Base-by-base conservation (phyloP, 2,797 vertebrate genomes). In the Myotis daubentonii region DNA sequence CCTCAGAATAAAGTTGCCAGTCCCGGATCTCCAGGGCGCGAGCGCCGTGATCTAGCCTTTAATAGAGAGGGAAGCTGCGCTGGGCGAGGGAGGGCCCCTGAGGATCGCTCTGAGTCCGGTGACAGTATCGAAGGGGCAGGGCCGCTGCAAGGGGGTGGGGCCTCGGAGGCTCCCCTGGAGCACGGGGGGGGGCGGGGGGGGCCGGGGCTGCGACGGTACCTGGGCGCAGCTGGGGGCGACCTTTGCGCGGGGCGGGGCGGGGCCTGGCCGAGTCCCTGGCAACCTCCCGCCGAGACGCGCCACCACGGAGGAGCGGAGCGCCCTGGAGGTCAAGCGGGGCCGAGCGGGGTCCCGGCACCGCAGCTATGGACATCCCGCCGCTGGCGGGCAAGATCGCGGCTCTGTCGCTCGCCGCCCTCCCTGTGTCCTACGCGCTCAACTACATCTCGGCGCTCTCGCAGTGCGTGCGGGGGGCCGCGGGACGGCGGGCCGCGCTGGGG, bases 401-500 rank as follows among this genome's bases (percentile, higher is more conserved):
- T 82, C 91, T 99, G 93, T 99, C 99, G 10, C 97, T 99, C 86
- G 97, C 98, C 16, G 99, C 99, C 68, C 97, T 99, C 36, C 99
- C 98, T 2, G 55, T 99, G 80, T 98, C 98, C 95, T 99, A 99
- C 44, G 95, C 95, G 79, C 98, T 99, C 98, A 99, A 98, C 96
- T 96, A 95, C 16, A 89, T 96, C 16, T 98, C 98, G 0, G 95
- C 96, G 81, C 93, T 99, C 95, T 99, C 99, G 95, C 98, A 99
- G 99, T 99, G 98, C 99, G 99, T 99, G 70, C 0, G n/a, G 36
- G 91, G 8, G 30, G 19, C 36, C 25, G 41, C 20, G 33, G 65
- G 80, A 12, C 19, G 0, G 65, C 2, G 13, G 79, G 20, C 9
- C 0, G 33, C 25, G 36, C 20, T 15, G 8, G 30, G 17, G 23